A percentile compares a stretch with the other conserved stretches of the same genome.
phyloP scores from a whole-genome alignment of 2,888 invertebrate genomes.

The Polia nebulosa region DNA sequence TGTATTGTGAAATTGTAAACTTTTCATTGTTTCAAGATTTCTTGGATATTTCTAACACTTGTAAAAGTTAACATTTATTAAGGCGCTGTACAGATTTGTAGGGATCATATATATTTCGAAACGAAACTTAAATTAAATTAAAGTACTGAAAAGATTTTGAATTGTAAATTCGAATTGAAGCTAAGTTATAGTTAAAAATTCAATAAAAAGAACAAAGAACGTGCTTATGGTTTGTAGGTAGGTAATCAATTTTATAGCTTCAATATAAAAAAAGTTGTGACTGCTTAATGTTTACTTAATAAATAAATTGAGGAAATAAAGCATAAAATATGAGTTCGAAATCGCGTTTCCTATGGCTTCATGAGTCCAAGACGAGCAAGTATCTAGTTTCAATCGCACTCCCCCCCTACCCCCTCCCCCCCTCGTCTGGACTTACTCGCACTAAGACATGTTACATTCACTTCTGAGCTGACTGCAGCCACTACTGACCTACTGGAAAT shows the following conservation, averaged over 20 bases:
- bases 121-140: conserved; percentile 5
- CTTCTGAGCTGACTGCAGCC: conserved; percentile 1
- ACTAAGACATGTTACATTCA: conserved; percentile 18
- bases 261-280: too few species aligned
- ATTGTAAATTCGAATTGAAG: conserved; percentile 1
- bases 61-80: conserved; percentile 18
- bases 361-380: conserved; percentile 23
- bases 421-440: conserved; percentile 19
- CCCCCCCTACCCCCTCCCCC: neutral
- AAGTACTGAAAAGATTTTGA: neutral
- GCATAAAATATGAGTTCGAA: too few species aligned
- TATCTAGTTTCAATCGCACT: conserved; percentile 43
- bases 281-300: too few species aligned
- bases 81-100: neutral
- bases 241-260: neutral
- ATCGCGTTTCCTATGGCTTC: conserved; percentile 25
- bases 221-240: too few species aligned
- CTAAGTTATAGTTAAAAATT: neutral
- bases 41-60: conserved; percentile 1
- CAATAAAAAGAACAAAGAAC: too few species aligned
- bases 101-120: conserved; percentile 11
- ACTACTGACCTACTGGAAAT: conserved; percentile 5
- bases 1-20: conserved; percentile 1
- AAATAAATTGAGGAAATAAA: too few species aligned
- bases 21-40: neutral